phyloP scores from a whole-genome alignment of 2,113 vertebrate genomes.

The Nycticebus coucang region DNA sequence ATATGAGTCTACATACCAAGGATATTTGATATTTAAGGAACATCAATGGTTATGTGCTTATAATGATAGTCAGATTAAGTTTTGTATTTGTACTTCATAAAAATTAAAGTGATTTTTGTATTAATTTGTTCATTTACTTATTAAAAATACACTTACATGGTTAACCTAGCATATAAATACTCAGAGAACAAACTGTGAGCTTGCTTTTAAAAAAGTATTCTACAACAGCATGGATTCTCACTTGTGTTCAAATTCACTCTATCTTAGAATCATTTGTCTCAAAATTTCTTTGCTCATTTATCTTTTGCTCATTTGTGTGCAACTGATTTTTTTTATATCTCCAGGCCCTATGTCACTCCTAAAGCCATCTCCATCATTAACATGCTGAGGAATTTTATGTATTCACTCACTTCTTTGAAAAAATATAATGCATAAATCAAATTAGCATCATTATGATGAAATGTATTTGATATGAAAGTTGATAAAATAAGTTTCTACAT shows the following conservation, averaged over 20 bases:
- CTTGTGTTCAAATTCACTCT: not conserved
- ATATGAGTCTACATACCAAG: slow-evolving; percentile 34
- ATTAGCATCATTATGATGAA: not conserved
- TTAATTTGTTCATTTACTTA: slow-evolving; percentile 26
- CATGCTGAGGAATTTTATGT: not conserved
- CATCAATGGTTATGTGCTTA: slow-evolving; percentile 49
- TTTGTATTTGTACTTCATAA: slow-evolving; percentile 48
- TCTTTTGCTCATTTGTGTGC: not conserved
- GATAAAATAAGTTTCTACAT: not conserved
- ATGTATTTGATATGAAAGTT: not conserved
- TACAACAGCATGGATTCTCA: not conserved
- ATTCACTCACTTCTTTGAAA: not conserved
- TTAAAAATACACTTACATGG: not conserved
- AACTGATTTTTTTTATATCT: not conserved
- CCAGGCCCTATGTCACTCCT: not conserved
- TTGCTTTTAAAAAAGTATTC: not conserved
- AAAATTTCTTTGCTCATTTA: not conserved
- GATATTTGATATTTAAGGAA: slow-evolving; percentile 45
- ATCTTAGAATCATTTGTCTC: not conserved
- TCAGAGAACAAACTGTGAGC: not conserved
- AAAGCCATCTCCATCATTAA: not conserved
- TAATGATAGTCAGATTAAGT: not conserved
- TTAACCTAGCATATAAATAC: not conserved
- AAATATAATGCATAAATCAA: not conserved
- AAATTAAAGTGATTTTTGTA: slow-evolving; percentile 42